phyloP scores from a whole-genome alignment of 2,113 vertebrate species.

The Antigone vipio region DNA sequence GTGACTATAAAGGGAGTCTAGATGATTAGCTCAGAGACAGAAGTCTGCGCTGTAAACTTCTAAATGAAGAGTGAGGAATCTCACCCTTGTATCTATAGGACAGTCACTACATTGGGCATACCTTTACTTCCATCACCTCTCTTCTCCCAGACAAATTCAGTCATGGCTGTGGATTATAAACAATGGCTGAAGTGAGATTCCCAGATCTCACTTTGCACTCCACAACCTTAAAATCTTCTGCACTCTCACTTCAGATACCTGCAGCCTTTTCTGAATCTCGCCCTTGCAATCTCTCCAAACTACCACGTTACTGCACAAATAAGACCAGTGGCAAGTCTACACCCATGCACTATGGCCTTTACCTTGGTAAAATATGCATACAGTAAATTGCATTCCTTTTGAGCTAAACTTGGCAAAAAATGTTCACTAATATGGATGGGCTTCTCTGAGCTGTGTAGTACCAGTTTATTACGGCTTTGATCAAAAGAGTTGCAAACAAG shows the following conservation, averaged over 20 bases:
- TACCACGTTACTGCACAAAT: neutral
- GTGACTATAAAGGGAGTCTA: neutral
- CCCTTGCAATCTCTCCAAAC: neutral
- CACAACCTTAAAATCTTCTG: neutral
- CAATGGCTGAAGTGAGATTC: neutral
- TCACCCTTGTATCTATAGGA: neutral
- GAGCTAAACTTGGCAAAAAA: neutral
- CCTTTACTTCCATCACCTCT: neutral
- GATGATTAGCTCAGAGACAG: slow-evolving; percentile 4
- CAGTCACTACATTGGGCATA: neutral
- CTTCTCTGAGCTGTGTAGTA: neutral
- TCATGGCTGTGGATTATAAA: neutral
- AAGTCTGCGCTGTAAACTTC: neutral
- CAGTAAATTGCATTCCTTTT: neutral
- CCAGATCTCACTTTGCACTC: neutral
- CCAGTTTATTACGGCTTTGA: neutral
- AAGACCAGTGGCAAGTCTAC: neutral
- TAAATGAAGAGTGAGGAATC: neutral
- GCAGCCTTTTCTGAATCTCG: neutral
- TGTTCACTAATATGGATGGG: neutral
- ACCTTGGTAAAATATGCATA: neutral
- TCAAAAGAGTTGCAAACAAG: neutral
- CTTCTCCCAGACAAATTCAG: neutral
- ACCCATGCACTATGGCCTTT: neutral
- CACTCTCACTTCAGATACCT: neutral